phyloP scores from a whole-genome alignment of 2,888 invertebrate species.

The Schizaphis graminum region DNA sequence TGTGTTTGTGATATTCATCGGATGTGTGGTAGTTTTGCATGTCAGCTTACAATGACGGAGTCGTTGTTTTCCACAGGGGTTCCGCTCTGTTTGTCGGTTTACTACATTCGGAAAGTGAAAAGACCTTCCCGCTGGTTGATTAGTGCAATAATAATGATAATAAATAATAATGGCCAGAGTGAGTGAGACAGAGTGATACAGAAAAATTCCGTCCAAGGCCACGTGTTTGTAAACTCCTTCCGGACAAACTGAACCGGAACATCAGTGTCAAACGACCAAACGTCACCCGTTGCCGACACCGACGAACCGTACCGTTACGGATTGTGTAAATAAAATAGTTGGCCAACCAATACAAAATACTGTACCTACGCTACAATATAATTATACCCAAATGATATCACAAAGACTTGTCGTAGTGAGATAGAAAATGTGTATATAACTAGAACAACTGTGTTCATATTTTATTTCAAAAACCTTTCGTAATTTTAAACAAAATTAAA shows the following conservation, averaged over 20 bases:
- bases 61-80: slow-evolving; percentile 51
- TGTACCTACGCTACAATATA: neutral
- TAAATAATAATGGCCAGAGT: slow-evolving; percentile 15
- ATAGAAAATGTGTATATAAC: slow-evolving; percentile 31
- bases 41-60: slow-evolving; percentile 36
- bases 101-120: slow-evolving; percentile 63
- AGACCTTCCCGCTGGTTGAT: slow-evolving; percentile 64
- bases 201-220: slow-evolving; percentile 57
- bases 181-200: neutral
- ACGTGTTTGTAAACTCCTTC: slow-evolving; percentile 63
- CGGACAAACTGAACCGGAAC: slow-evolving; percentile 66
- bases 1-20: neutral
- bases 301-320: slow-evolving; percentile 55
- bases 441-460: neutral
- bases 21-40: slow-evolving; percentile 41
- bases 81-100: slow-evolving; percentile 65
- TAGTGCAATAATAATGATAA: slow-evolving; percentile 61
- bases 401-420: neutral
- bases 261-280: slow-evolving; percentile 64
- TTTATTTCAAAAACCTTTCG: slow-evolving; percentile 31
- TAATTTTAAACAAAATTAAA: neutral
- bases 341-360: slow-evolving; percentile 42
- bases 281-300: slow-evolving; percentile 47
- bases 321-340: slow-evolving; percentile 55
- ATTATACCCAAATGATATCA: slow-evolving; percentile 25